phyloP scores from a whole-genome alignment of 2,797 vertebrate species.

The Mycteria americana region DNA sequence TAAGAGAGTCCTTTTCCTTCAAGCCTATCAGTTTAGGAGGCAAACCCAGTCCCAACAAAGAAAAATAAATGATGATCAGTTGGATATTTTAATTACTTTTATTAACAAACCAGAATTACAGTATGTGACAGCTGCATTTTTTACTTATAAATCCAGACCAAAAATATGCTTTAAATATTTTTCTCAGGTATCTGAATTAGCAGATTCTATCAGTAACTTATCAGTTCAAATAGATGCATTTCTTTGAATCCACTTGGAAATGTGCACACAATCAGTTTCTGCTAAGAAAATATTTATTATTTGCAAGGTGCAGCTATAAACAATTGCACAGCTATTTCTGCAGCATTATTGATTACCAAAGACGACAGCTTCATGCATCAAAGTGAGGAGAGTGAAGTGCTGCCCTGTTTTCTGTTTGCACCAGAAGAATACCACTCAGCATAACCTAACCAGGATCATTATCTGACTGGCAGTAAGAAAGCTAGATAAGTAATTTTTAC shows the following conservation, averaged over 20 bases:
- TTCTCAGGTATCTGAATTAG: neutral
- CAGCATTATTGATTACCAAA: slow-evolving; percentile 15
- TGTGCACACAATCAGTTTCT: neutral
- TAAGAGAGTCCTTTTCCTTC: neutral
- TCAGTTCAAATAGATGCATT: neutral
- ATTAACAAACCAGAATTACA: neutral
- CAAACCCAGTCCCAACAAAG: neutral
- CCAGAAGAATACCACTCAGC: neutral
- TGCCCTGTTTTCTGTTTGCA: neutral
- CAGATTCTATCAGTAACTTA: neutral
- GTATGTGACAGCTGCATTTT: neutral
- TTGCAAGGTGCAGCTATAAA: neutral
- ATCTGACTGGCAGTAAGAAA: neutral
- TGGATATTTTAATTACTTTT: neutral
- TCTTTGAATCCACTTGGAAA: neutral
- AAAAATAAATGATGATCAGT: neutral
- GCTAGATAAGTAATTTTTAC: neutral
- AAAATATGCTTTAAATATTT: neutral
- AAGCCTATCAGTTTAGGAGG: neutral
- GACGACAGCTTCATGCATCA: neutral
- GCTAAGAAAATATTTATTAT: neutral
- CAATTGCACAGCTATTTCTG: neutral
- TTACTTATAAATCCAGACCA: neutral
- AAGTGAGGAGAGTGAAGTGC: neutral
- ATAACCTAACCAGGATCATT: neutral